Conservation (phyloP, 2,113 vertebrate genomes). For the Corythoichthys haematopterus region DNA sequence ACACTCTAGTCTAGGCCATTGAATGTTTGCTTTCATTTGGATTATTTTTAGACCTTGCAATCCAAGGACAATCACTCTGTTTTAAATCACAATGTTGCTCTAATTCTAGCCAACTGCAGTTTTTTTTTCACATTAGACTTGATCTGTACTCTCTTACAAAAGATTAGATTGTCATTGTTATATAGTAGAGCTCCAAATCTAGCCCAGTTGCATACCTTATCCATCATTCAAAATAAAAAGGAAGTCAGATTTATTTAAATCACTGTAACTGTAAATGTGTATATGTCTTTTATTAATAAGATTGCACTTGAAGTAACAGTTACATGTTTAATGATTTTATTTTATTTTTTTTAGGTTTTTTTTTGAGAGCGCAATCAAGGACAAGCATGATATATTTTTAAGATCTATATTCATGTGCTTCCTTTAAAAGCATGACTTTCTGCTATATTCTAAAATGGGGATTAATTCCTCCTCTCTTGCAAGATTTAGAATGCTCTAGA, state of each 20-base stretch:
- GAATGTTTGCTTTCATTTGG: slow-evolving; percentile 43
- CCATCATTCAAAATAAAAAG: neutral
- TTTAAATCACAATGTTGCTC: slow-evolving; percentile 20
- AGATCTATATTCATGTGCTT: slow-evolving; percentile 14
- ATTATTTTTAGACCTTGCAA: slow-evolving; percentile 45
- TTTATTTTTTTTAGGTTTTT: neutral
- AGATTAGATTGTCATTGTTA: neutral
- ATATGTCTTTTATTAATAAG: neutral
- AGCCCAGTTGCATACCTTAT: neutral
- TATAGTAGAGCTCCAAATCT: neutral
- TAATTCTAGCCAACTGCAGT: slow-evolving; percentile 31
- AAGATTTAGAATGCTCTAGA: slow-evolving; percentile 39
- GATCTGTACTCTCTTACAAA: slow-evolving; percentile 1
- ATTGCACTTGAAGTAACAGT: neutral
- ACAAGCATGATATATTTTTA: slow-evolving; percentile 28
- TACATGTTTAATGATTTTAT: neutral
- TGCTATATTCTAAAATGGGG: slow-evolving; percentile 26
- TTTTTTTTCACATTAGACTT: slow-evolving; percentile 25
- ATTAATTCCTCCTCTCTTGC: slow-evolving; percentile 35
- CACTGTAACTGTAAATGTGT: slow-evolving; percentile 4
- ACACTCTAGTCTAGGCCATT: slow-evolving; percentile 26
- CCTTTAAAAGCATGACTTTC: slow-evolving; percentile 28
- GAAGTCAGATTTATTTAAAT: neutral
- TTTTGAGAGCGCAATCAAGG: slow-evolving; percentile 12
- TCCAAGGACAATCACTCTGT: slow-evolving; percentile 30